A percentile compares a stretch with the other conserved stretches of the same genome.
Conservation (phyloP, 2,797 vertebrate species). For the Liparis tanakae region DNA sequence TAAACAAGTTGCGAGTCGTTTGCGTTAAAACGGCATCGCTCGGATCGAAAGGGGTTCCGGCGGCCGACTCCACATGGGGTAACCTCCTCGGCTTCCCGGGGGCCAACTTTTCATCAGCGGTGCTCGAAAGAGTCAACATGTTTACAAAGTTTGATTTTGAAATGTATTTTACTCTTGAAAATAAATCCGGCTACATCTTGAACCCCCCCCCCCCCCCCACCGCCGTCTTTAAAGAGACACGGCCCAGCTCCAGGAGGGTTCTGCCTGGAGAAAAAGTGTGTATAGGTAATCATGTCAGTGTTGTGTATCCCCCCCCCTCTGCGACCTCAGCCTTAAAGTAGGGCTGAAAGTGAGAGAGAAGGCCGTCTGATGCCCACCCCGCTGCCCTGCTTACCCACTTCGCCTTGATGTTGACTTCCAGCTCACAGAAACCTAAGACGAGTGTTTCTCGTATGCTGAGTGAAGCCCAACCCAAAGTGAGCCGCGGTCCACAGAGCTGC, state of each 20-base stretch:
- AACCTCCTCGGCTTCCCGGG: constrained; percentile 39
- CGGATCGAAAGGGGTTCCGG: constrained; percentile 46
- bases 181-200: constrained; percentile 22
- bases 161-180: constrained; percentile 23
- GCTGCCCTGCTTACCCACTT: constrained; percentile 64
- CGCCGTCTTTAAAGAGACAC: neutral
- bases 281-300: constrained; percentile 65
- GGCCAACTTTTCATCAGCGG: constrained; percentile 38
- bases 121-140: constrained; percentile 61
- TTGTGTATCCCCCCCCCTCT: constrained; percentile 46
- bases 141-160: constrained; percentile 56
- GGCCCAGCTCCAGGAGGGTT: neutral
- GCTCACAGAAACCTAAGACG: constrained; percentile 66
- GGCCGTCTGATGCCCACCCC: constrained; percentile 45
- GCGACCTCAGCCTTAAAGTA: constrained; percentile 38
- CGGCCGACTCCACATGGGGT: constrained; percentile 51
- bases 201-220: neutral
- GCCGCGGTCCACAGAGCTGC: constrained; percentile 54
- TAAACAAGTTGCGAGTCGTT: constrained; percentile 70
- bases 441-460: constrained; percentile 70
- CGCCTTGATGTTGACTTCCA: constrained; percentile 69
- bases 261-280: constrained; percentile 38
- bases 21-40: constrained; percentile 46
- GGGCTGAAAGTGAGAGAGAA: constrained; percentile 38
- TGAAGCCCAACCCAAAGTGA: constrained; percentile 72